Base-by-base conservation (phyloP, 2,888 invertebrate genomes). In the Drosophila neotestacea region DNA sequence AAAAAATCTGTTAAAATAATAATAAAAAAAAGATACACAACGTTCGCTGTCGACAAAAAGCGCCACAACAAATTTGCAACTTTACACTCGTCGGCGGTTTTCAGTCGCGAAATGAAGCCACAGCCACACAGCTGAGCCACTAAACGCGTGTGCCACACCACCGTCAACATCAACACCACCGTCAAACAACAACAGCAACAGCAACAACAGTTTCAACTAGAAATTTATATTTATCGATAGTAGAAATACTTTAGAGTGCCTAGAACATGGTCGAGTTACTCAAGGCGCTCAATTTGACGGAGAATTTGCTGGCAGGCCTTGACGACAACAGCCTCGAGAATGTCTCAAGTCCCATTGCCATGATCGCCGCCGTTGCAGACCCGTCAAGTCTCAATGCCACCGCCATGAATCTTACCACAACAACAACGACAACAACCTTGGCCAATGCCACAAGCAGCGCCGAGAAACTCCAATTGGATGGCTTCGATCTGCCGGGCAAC, bases 401-500 rank as follows among this genome's bases (percentile, higher is more conserved):
- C 47, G 69, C 65, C 51, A 34, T 69, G 51, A 79, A 75, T 54
- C 56, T 61, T 6, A 61, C 67, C n/a, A 47, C 59, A 27, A 36
- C 51, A 5, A 61, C 59, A 32, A 46, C 44, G 1, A 34, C 61
- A 44, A 30, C 61, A 13, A 59, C 64, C 7, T 41, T 59, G 22
- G 52, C 56, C 7, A 81, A 79, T 72, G 69, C 81, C 30, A 71
- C 63, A 3, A 75, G 62, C 60, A 81, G 81, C 11, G 77, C 76
- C 6, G 90, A 90, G 59, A 85, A 82, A 58, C 70, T 91, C 10
- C 91, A 90, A 62, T 42, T 91, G 41, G 88, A 85, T 47, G 74
- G 86, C n/a, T 85, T 91, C 47, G 80, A 91, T 61, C 47, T 90
- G 38, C 87, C 91, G 7, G 90, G 91, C 52, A 92, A 92, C 71